These are phyloP conservation scores for Antrozous pallidus DNA, from an alignment of 2,797 vertebrate species.

Conservation along the genomic window DNA sequence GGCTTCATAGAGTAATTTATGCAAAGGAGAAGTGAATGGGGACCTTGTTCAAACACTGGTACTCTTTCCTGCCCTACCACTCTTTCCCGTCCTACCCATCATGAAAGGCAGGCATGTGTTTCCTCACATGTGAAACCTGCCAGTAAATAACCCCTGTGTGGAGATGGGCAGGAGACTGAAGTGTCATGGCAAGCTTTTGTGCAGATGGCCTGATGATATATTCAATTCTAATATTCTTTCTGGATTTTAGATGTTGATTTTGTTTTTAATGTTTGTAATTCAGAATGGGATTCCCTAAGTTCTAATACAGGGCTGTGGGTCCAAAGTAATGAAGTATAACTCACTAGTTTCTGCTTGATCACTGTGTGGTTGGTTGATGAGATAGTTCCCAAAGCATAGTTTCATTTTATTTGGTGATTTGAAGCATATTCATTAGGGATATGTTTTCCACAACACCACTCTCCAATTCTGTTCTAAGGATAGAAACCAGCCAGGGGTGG, in stretches of 20 bases:
- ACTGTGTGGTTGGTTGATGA: slow-evolving; percentile 7
- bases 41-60: not conserved
- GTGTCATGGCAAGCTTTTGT: not conserved
- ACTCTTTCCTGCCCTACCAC: not conserved
- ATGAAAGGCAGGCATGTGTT: not conserved
- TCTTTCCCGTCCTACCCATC: not conserved
- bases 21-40: not conserved
- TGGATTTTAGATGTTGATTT: not conserved
- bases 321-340: slow-evolving; percentile 23
- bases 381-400: not conserved
- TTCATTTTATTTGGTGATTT: slow-evolving; percentile 65
- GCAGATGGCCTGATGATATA: not conserved
- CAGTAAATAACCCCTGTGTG: not conserved
- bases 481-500: slow-evolving; percentile 20
- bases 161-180: not conserved
- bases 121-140: not conserved
- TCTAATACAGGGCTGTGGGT: not conserved
- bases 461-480: slow-evolving; percentile 63
- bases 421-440: slow-evolving; percentile 27
- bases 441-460: not conserved
- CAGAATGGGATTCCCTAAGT: slow-evolving; percentile 15
- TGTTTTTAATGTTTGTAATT: slow-evolving; percentile 27
- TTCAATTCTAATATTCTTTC: not conserved
- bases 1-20: not conserved
- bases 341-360: slow-evolving; percentile 17